A percentile compares a stretch with the other conserved stretches of the same genome.
These are phyloP conservation scores for Zaprionus davidi DNA, from an alignment of 1,140 invertebrate genomes.

Conservation along the genomic window DNA sequence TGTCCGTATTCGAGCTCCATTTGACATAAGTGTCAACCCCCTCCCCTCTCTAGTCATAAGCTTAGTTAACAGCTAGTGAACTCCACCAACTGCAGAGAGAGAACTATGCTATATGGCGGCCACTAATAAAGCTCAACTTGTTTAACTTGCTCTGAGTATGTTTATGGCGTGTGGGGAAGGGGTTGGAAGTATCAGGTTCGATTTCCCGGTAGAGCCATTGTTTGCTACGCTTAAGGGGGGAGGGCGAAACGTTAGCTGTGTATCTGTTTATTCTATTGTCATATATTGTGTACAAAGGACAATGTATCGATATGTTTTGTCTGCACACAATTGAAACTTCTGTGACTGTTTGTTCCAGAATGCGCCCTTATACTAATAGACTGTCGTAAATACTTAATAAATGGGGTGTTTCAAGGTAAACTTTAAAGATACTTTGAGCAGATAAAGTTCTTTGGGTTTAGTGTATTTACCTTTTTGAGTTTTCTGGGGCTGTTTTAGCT, in stretches of 20 bases:
- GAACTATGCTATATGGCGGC: conserved; percentile 21
- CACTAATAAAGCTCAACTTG: conserved; percentile 36
- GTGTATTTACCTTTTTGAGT: not conserved
- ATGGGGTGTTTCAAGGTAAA: not conserved
- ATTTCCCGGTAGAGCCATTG: not conserved
- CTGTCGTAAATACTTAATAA: not conserved
- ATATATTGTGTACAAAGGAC: not conserved
- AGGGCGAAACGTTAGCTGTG: not conserved
- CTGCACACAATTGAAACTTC: conserved; percentile 7
- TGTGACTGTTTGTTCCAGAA: not conserved
- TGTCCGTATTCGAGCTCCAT: conserved; percentile 18
- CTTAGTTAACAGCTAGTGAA: conserved; percentile 21
- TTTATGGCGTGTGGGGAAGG: not conserved
- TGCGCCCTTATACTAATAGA: not conserved
- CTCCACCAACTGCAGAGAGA: conserved; percentile 1
- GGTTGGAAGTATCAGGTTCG: not conserved
- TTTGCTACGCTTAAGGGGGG: not conserved
- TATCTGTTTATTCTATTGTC: conserved; percentile 5
- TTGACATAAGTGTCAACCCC: conserved; percentile 28
- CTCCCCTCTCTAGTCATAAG: not conserved
- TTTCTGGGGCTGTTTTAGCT: not conserved
- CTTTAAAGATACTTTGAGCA: not conserved
- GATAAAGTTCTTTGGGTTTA: not conserved
- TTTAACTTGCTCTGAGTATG: conserved; percentile 14
- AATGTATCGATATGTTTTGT: not conserved